phyloP scores from a whole-genome alignment of 2,888 invertebrate species.

The Eupeodes luniger region DNA sequence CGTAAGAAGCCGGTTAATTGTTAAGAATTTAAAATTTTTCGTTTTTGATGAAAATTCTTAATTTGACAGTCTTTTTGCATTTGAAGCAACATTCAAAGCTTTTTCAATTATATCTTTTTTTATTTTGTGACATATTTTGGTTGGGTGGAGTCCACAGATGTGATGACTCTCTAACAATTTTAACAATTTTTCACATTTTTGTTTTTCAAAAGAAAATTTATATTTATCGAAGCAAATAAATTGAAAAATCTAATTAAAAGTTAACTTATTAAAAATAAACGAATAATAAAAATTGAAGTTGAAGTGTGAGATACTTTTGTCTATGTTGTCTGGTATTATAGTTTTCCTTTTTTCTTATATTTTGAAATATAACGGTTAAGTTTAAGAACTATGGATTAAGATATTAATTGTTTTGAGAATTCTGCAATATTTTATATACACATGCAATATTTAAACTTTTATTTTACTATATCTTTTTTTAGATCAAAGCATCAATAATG shows the following conservation, averaged over 20 bases:
- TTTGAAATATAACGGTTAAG: constrained; percentile 36
- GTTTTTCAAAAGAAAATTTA: not conserved
- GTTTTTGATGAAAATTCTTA: constrained; percentile 43
- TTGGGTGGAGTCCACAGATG: not conserved
- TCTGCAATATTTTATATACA: constrained; percentile 38
- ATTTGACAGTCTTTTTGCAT: constrained; percentile 70
- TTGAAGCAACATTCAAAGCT: constrained; percentile 70
- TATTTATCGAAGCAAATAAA: constrained; percentile 5
- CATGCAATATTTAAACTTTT: constrained; percentile 39
- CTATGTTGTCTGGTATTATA: constrained; percentile 45
- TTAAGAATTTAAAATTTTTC: constrained; percentile 43
- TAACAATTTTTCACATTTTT: not conserved
- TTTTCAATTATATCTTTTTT: constrained; percentile 34
- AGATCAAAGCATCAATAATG: constrained; percentile 50
- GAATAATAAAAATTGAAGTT: constrained; percentile 6
- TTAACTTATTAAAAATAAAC: not conserved
- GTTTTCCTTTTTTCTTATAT: constrained; percentile 8
- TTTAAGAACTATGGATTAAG: constrained; percentile 19
- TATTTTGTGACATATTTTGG: constrained; percentile 16
- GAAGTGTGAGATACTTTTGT: not conserved
- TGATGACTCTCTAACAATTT: constrained; percentile 2
- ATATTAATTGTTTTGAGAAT: constrained; percentile 24
- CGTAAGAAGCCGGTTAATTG: constrained; percentile 64
- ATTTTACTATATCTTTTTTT: constrained; percentile 18
- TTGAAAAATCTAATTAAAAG: not conserved